A percentile compares a stretch with the other conserved stretches of the same genome.
phyloP scores from a whole-genome alignment of 1,140 invertebrate genomes.

The Cotesia glomerata region DNA sequence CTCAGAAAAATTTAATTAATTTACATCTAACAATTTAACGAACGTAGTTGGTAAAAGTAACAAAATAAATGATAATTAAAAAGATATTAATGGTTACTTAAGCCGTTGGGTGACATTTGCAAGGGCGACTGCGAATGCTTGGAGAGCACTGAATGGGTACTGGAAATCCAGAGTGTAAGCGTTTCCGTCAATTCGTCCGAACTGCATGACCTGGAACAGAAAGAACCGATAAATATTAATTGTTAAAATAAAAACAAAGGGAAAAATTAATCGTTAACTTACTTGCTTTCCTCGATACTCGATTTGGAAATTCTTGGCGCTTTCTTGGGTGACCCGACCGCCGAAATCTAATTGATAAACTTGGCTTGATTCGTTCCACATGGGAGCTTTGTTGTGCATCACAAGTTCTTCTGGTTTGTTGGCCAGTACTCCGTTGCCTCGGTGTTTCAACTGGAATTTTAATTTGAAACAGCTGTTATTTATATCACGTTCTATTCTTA shows the following conservation, averaged over 20 bases:
- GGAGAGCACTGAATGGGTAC: conserved; percentile 96
- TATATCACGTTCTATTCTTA: too few relatives aligned
- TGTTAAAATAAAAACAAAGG: neutral
- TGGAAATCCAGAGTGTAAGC: conserved; percentile 99
- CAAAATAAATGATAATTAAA: neutral
- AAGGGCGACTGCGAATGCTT: conserved; percentile 97
- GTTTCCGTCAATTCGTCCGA: conserved; percentile 97
- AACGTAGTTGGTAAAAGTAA: too few relatives aligned
- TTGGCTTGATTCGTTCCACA: conserved; percentile 99
- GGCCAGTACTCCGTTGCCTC: conserved; percentile 59
- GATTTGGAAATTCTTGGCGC: conserved; percentile 99
- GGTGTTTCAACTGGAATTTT: conserved; percentile 68
- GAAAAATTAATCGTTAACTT: neutral
- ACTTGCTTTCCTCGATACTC: conserved; percentile 97
- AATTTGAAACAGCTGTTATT: neutral
- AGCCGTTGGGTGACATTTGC: conserved; percentile 98
- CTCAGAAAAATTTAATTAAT: too few relatives aligned
- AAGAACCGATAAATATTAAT: conserved; percentile 30
- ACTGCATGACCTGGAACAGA: conserved; percentile 92
- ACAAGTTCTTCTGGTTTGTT: conserved; percentile 76
- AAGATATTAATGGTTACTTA: conserved; percentile 74
- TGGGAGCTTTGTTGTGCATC: conserved; percentile 98
- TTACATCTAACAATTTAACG: too few relatives aligned
- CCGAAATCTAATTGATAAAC: conserved; percentile 99
- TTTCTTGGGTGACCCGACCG: conserved; percentile 98